A percentile compares a stretch with the other conserved stretches of the same genome.
phyloP scores from a whole-genome alignment of 2,797 vertebrate genomes.

The Alca torda region DNA sequence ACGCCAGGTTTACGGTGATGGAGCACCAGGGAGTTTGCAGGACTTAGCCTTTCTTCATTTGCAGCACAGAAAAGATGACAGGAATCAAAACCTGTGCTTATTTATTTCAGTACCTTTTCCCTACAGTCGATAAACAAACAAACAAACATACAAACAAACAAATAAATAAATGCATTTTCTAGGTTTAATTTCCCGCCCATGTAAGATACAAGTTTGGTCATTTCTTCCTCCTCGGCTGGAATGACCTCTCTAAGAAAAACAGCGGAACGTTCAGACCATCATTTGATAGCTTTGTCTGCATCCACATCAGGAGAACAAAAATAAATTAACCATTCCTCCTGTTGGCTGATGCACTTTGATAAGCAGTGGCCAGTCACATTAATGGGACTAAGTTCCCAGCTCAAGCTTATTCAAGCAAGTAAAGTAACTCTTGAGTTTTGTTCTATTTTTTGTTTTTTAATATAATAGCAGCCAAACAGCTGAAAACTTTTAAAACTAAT shows the following conservation, averaged over 20 bases:
- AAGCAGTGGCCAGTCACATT: neutral
- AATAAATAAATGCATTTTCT: neutral
- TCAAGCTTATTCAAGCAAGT: neutral
- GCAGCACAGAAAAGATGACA: neutral
- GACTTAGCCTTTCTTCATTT: neutral
- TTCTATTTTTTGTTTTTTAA: neutral
- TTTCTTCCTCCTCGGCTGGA: neutral
- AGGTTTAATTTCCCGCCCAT: neutral
- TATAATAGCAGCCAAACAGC: neutral
- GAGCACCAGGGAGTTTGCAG: neutral
- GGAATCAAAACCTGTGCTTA: neutral
- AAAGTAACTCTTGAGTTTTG: neutral
- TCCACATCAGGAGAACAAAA: neutral
- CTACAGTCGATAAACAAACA: neutral
- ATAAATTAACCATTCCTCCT: neutral
- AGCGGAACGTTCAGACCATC: neutral
- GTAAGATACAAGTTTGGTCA: neutral
- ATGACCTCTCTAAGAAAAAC: neutral
- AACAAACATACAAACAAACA: neutral
- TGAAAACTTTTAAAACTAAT: slow-evolving; percentile 40
- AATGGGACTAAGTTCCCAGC: neutral
- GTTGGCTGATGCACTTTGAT: neutral
- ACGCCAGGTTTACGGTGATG: fast-evolving
- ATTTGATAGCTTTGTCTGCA: neutral
- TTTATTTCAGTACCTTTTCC: neutral